These are phyloP conservation scores for Anguilla anguilla DNA, from an alignment of 2,797 vertebrate species.

Conservation along the genomic window DNA sequence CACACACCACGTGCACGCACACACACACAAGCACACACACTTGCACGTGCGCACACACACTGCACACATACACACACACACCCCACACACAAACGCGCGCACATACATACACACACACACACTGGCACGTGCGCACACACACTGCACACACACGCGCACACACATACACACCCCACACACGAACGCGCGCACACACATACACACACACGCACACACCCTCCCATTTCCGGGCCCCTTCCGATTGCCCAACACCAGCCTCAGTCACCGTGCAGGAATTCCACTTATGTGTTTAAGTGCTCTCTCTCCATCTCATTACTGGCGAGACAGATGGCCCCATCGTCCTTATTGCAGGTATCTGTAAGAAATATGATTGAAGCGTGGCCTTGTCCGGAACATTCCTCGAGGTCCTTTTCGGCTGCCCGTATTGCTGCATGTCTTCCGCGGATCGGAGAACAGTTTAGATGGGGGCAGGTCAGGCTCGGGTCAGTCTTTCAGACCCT, in stretches of 20 bases:
- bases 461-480: background rate
- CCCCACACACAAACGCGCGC: no score
- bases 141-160: no score
- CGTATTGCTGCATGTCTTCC: background rate
- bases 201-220: background rate
- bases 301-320: background rate
- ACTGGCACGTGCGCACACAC: no score
- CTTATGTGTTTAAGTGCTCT: slow-evolving; percentile 22
- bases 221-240: background rate
- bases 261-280: slow-evolving; percentile 24
- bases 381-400: background rate
- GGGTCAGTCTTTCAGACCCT: background rate
- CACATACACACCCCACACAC: background rate
- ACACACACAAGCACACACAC: background rate
- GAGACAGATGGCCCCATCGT: background rate
- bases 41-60: background rate
- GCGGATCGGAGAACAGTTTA: background rate
- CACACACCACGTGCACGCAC: background rate
- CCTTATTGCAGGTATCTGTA: background rate
- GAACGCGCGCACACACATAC: background rate
- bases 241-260: background rate
- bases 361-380: background rate
- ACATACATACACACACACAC: no score
- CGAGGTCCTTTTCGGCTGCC: background rate
- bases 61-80: no score